Evolutionary conservation across 2,888 invertebrate genomes (phyloP).

Genomic region (Belgica antarctica): DNA sequence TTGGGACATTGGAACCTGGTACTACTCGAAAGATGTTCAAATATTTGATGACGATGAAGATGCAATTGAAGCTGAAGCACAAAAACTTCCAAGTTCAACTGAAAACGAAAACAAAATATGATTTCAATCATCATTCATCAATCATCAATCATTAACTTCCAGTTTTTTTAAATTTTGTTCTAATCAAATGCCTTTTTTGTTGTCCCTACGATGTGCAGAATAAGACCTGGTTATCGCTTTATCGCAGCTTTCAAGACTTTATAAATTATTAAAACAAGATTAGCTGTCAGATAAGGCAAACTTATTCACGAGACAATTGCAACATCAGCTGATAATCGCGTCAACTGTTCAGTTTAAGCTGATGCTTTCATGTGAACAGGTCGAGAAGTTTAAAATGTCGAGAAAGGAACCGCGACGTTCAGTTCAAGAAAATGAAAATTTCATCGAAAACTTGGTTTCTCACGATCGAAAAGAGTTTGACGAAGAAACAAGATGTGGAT

Average conservation of each 20-base stretch:
- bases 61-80: constrained; percentile 51
- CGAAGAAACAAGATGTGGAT: constrained; percentile 9
- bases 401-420: background rate
- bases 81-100: constrained; percentile 50
- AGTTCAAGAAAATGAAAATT: background rate
- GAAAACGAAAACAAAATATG: background rate
- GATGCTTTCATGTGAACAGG: constrained; percentile 10
- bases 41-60: constrained; percentile 65
- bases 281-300: no score
- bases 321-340: no score
- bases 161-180: no score
- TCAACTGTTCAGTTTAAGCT: background rate
- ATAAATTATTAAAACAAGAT: no score
- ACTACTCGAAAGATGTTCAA: constrained; percentile 65
- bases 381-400: constrained; percentile 4
- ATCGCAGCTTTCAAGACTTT: no score
- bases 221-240: no score
- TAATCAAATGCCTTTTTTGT: no score
- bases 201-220: no score
- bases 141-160: no score
- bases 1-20: constrained; percentile 68
- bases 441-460: no score
- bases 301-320: no score
- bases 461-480: background rate
- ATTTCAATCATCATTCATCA: no score